A percentile compares a stretch with the other conserved stretches of the same genome.
Conservation (phyloP, 2,888 invertebrate genomes). For the Prostheceraeus crozeri region DNA sequence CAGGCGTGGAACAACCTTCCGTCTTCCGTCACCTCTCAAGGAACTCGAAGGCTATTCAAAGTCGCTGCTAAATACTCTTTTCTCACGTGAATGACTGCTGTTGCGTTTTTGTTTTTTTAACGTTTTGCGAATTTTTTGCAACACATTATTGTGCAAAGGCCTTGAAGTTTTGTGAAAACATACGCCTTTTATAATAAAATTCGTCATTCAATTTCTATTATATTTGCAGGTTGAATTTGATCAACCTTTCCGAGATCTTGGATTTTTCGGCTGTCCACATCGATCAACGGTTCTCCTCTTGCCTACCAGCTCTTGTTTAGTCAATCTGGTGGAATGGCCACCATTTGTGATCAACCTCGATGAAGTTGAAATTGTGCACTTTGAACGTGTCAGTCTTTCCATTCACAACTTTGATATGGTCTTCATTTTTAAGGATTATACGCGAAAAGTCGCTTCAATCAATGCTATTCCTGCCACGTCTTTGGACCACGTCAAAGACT, state of each 20-base stretch:
- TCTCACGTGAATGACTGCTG: too few species aligned
- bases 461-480: constrained; percentile 99
- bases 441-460: constrained; percentile 84
- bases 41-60: too few species aligned
- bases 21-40: too few species aligned
- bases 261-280: constrained; percentile 93
- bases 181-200: too few species aligned
- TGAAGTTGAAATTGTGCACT: constrained; percentile 93
- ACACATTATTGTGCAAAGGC: too few species aligned
- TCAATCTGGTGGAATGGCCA: constrained; percentile 96
- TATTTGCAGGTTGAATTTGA: constrained; percentile 88
- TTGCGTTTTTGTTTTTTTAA: too few species aligned
- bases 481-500: constrained; percentile 97
- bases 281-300: constrained; percentile 88
- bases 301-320: constrained; percentile 93
- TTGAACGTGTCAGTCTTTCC: constrained; percentile 96
- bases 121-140: too few species aligned
- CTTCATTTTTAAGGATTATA: constrained; percentile 96
- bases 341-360: constrained; percentile 96
- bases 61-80: too few species aligned
- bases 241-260: constrained; percentile 92
- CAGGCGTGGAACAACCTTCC: too few species aligned
- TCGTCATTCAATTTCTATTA: too few species aligned
- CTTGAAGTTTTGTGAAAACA: too few species aligned
- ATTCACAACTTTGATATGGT: constrained; percentile 99